Evolutionary conservation across 2,113 vertebrate species (phyloP), one percentile per base, ranked within the genome.

Genomic region (Lates calcarifer): DNA sequence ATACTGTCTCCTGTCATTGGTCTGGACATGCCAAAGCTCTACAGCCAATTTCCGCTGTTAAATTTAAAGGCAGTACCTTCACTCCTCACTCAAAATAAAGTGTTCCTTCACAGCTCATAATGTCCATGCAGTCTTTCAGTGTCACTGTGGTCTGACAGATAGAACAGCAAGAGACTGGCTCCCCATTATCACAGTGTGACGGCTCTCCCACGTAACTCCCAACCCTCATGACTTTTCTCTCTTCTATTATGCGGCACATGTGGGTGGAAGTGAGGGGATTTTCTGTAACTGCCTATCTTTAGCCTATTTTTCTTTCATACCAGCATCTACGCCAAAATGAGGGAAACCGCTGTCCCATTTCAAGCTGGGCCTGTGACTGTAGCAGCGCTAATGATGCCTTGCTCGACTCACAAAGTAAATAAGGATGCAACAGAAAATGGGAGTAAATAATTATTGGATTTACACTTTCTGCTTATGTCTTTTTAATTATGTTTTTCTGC

Each of bases 101-200:
- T 1, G 24, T 79, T 77, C 37, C 53, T 62, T 83, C 28, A 51
- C 35, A 62, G 75, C 18, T 66, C 61, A 51, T 37, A 65, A 49
- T 74, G 67, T 75, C 29, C 37, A 8, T 18, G 3, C 49, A 55
- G 35, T 33, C 60, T 47, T 39, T 67, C 37, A 53, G 43, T 68
- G 75, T 69, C 67, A 68, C 53, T 20, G 9, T 24, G 37, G 12
- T 60, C 45, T 77, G 74, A 84, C 69, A 79, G 43, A 41, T 37
- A 63, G 55, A 83, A 70, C 70, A 81, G 76, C 85, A 2, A 66
- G 14, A 80, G 43, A 71, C 76, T n/a, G 43, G 35, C 39, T 79
- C 41, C n/a, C 81, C 37, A 79, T 91, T 85, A 86, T 87, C 81
- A 65, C 84, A 87, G 82, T 65, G 8, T 43, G 89, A 80, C 39